Evolutionary conservation across 2,797 vertebrate species (phyloP).

Genomic region (Acanthurus lineatus): DNA sequence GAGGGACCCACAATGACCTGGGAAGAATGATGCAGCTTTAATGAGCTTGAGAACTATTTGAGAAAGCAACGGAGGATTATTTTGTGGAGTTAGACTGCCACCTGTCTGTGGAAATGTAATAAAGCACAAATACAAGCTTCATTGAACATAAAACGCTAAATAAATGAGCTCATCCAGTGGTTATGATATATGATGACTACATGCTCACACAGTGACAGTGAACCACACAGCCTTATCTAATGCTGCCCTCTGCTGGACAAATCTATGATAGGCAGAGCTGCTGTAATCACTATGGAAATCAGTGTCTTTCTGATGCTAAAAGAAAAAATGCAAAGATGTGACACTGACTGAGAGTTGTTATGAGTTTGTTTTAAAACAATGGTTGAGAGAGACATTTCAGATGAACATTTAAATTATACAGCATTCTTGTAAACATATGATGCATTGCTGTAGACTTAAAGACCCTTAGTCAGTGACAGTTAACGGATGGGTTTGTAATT

Average conservation of each 20-base stretch:
- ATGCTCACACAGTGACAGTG: neutral
- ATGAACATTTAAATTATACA: neutral
- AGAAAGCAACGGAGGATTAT: slow-evolving; percentile 11
- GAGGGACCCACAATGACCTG: slow-evolving; percentile 13
- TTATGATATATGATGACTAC: neutral
- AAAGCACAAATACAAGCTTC: slow-evolving; percentile 24
- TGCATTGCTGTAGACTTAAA: neutral
- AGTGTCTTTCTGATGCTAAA: neutral
- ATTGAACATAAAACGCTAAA: slow-evolving; percentile 11
- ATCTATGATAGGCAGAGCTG: neutral
- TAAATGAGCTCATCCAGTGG: slow-evolving; percentile 2
- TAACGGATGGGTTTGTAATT: no score
- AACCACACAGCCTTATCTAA: slow-evolving; percentile 16
- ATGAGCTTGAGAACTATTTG: slow-evolving; percentile 14
- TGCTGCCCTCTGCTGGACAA: slow-evolving; percentile 71
- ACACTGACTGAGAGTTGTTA: neutral
- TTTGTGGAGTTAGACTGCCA: slow-evolving; percentile 55
- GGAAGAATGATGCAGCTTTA: slow-evolving; percentile 2
- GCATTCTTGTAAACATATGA: neutral
- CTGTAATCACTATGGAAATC: neutral
- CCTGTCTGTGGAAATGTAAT: slow-evolving; percentile 45
- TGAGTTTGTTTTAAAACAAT: neutral
- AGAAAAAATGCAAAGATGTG: neutral
- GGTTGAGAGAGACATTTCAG: neutral
- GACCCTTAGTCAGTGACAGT: neutral